Evolutionary conservation across 1,140 invertebrate species (phyloP).

Genomic region (Leguminivora glycinivorella): DNA sequence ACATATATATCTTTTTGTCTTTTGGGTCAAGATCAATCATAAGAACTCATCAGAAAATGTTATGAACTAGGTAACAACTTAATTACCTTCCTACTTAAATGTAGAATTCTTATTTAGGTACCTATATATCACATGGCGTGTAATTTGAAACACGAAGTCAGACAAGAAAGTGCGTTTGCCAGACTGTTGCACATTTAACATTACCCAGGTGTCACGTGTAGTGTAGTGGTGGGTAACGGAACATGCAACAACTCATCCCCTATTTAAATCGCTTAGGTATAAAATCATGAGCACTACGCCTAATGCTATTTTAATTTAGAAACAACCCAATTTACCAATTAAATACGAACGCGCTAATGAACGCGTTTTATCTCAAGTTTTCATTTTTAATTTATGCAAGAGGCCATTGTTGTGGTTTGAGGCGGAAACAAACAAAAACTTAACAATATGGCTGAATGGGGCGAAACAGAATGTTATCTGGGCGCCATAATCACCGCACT

Average conservation of each 20-base stretch:
- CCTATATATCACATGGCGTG: too few species aligned
- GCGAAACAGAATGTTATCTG: conserved; percentile 8
- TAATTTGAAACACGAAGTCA: too few species aligned
- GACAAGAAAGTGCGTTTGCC: too few species aligned
- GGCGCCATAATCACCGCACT: conserved; percentile 11
- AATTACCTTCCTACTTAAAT: not conserved
- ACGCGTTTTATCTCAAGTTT: conserved; percentile 42
- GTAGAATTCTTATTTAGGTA: too few species aligned
- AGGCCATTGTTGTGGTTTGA: conserved; percentile 39
- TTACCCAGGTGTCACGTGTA: too few species aligned
- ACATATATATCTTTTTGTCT: too few species aligned
- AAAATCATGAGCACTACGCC: not conserved
- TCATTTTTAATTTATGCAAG: conserved; percentile 39
- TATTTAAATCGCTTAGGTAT: too few species aligned
- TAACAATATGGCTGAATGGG: conserved; percentile 19
- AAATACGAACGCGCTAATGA: conserved; percentile 61
- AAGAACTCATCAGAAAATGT: too few species aligned
- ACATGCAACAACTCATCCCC: too few species aligned
- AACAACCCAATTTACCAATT: conserved; percentile 42
- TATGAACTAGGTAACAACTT: not conserved
- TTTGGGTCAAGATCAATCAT: too few species aligned
- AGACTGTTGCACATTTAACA: too few species aligned
- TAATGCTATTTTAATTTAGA: conserved; percentile 50
- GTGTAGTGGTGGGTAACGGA: too few species aligned
- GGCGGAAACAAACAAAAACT: conserved; percentile 36